Conservation (phyloP, 2,888 invertebrate species). For the Cheilosia urbana region DNA sequence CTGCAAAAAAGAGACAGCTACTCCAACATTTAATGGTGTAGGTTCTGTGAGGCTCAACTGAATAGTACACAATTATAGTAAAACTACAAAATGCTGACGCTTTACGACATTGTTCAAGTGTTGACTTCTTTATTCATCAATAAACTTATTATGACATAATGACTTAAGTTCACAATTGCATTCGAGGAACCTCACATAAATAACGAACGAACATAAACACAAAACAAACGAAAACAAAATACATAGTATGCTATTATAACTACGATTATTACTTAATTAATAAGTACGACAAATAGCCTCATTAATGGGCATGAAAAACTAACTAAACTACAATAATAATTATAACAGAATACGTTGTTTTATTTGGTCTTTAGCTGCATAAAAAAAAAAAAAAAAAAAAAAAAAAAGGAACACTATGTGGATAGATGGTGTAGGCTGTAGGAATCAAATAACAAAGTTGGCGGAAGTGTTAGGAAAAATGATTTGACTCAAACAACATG, state of each 20-base stretch:
- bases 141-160: slow-evolving; percentile 55
- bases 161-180: slow-evolving; percentile 47
- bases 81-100: slow-evolving; percentile 53
- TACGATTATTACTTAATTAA: slow-evolving; percentile 49
- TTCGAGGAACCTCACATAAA: slow-evolving; percentile 59
- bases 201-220: slow-evolving; percentile 35
- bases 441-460: slow-evolving; percentile 16
- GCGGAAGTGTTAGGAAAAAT: slow-evolving; percentile 27
- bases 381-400: slow-evolving; percentile 1
- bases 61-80: slow-evolving; percentile 13
- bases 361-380: slow-evolving; percentile 61
- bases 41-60: too few relatives aligned
- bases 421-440: neutral
- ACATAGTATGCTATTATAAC: slow-evolving; percentile 44
- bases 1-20: too few relatives aligned
- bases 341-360: slow-evolving; percentile 19
- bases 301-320: slow-evolving; percentile 18
- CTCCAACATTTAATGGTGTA: too few relatives aligned
- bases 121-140: slow-evolving; percentile 65
- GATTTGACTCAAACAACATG: slow-evolving; percentile 32
- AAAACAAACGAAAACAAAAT: slow-evolving; percentile 37
- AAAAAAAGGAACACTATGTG: neutral
- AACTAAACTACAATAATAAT: slow-evolving; percentile 26
- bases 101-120: slow-evolving; percentile 57
- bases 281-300: slow-evolving; percentile 65